These are phyloP conservation scores for Rhagium mordax DNA, from an alignment of 2,888 invertebrate species.

Conservation along the genomic window DNA sequence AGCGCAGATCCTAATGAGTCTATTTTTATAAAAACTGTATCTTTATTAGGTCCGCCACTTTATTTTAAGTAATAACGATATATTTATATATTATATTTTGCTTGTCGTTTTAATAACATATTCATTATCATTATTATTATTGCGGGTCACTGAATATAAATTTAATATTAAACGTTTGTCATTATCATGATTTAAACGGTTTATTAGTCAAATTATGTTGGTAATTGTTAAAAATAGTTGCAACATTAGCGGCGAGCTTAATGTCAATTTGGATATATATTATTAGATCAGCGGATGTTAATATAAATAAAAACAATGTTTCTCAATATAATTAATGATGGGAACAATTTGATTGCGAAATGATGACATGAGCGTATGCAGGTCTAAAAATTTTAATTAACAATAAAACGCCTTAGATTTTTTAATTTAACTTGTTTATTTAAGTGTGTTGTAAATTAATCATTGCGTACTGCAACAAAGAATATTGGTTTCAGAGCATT, in stretches of 20 bases:
- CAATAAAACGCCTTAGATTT: not conserved
- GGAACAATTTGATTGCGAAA: conserved; percentile 9
- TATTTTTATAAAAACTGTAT: no score
- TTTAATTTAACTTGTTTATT: conserved; percentile 13
- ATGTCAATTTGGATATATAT: conserved; percentile 18
- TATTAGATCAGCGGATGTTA: conserved; percentile 17
- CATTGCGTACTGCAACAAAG: conserved; percentile 12
- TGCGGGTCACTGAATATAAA: no score
- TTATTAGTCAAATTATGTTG: not conserved
- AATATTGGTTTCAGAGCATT: conserved; percentile 9
- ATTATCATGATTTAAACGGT: not conserved
- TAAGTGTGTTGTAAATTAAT: not conserved
- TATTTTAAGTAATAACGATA: no score
- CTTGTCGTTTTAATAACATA: no score
- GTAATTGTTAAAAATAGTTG: conserved; percentile 22
- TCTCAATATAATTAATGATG: conserved; percentile 24
- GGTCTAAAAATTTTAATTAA: conserved; percentile 16
- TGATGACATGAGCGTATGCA: conserved; percentile 11
- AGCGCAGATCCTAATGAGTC: no score
- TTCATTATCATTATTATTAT: no score
- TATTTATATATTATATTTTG: no score
- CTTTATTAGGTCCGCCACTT: no score
- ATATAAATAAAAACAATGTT: conserved; percentile 20
- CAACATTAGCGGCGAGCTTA: not conserved
- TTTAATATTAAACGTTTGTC: not conserved